A percentile compares a stretch with the other conserved stretches of the same genome.
These are phyloP conservation scores for Cyphomyrus discorhynchus DNA, from an alignment of 2,113 vertebrate genomes.

Conservation along the genomic window DNA sequence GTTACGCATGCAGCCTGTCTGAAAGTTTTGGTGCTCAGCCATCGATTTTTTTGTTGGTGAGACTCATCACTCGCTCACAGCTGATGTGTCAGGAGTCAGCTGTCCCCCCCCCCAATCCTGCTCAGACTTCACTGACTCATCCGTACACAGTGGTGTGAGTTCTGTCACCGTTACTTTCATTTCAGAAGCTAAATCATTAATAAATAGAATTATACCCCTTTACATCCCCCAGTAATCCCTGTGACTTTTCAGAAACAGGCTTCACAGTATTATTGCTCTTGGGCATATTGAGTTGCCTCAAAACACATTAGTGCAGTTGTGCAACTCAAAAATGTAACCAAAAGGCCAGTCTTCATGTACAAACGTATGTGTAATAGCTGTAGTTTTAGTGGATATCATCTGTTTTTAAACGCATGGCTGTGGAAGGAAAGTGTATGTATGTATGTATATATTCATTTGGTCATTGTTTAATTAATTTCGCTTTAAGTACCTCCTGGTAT, in stretches of 20 bases:
- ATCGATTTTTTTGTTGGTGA: not conserved
- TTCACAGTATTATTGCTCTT: not conserved
- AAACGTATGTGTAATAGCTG: too few species aligned
- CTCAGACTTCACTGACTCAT: not conserved
- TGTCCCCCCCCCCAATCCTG: too few species aligned
- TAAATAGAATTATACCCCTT: not conserved
- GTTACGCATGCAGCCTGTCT: not conserved
- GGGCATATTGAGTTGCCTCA: not conserved
- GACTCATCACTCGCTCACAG: not conserved
- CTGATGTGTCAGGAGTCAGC: not conserved
- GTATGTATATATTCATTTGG: too few species aligned
- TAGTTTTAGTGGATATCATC: too few species aligned
- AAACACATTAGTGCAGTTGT: not conserved
- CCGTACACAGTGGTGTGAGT: not conserved
- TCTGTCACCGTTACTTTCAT: not conserved
- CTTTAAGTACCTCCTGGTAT: not conserved
- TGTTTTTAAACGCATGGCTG: too few species aligned
- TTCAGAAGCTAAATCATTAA: not conserved
- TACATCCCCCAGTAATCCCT: not conserved
- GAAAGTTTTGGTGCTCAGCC: not conserved
- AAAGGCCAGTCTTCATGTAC: too few species aligned
- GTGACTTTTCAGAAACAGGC: not conserved
- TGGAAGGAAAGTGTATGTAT: too few species aligned
- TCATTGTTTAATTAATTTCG: not conserved
- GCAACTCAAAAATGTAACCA: not conserved